Evolutionary conservation across 2,888 invertebrate species (phyloP).

Genomic region (Helobdella robusta): DNA sequence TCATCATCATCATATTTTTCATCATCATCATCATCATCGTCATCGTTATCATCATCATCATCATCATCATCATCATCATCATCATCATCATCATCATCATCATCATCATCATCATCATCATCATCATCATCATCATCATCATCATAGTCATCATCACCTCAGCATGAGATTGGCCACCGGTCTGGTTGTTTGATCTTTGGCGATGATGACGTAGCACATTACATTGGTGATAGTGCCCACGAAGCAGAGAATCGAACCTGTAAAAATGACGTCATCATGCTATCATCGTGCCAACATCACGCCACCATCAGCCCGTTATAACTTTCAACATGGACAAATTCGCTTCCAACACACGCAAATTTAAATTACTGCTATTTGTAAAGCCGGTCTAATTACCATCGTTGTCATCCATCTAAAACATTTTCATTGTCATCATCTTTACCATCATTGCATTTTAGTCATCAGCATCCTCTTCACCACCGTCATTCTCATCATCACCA

Average conservation of each 20-base stretch:
- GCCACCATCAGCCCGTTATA: too few species aligned
- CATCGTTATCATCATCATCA: conserved; percentile 22
- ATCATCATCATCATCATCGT: conserved; percentile 11
- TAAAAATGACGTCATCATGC: too few species aligned
- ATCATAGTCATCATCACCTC: conserved; percentile 1
- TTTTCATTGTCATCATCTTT: too few species aligned
- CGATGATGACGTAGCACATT: conserved; percentile 23
- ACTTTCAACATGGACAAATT: too few species aligned
- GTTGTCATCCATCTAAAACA: too few species aligned
- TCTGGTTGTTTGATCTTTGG: conserved; percentile 18
- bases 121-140: conserved; percentile 23
- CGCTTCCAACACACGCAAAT: too few species aligned
- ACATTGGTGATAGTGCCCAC: conserved; percentile 16
- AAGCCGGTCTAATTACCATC: too few species aligned
- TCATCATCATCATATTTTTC: background rate
- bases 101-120: conserved; percentile 23
- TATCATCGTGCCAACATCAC: too few species aligned
- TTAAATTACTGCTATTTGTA: too few species aligned
- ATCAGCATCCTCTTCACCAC: too few species aligned
- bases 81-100: conserved; percentile 24
- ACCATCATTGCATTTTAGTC: too few species aligned
- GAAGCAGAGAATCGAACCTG: conserved; percentile 10
- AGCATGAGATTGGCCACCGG: conserved; percentile 23
- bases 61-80: conserved; percentile 22
- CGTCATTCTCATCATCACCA: conserved; percentile 20